A percentile compares a stretch with the other conserved stretches of the same genome.
Evolutionary conservation across 2,797 vertebrate species (phyloP).

Genomic region (Crocidura indochinensis): DNA sequence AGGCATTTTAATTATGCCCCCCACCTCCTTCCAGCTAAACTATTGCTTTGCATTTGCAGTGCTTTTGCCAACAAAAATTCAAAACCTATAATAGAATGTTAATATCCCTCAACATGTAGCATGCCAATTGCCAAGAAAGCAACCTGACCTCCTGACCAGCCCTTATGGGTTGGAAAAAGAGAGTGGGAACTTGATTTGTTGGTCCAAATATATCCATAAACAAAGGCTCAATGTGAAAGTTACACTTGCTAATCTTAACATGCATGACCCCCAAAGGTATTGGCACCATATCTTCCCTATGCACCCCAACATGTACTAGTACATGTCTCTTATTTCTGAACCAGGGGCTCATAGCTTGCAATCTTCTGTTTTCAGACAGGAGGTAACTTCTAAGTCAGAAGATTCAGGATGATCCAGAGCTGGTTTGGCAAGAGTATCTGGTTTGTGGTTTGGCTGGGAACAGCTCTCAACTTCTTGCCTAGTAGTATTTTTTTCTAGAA

Average conservation of each 20-base stretch:
- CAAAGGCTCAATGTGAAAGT: slow-evolving; percentile 1
- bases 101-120: slow-evolving; percentile 82
- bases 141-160: slow-evolving; percentile 44
- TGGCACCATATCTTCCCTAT: background rate
- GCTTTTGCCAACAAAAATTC: slow-evolving; percentile 79
- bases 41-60: slow-evolving; percentile 56
- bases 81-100: slow-evolving; percentile 74
- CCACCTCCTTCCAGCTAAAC: slow-evolving; percentile 83
- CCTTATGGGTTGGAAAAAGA: slow-evolving; percentile 41
- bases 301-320: slow-evolving; percentile 41
- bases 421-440: background rate
- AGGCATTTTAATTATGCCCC: slow-evolving; percentile 88
- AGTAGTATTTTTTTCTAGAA: background rate
- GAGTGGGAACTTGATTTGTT: slow-evolving; percentile 43
- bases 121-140: slow-evolving; percentile 71
- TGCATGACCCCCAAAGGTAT: background rate
- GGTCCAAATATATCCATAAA: slow-evolving; percentile 64
- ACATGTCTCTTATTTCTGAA: slow-evolving; percentile 15
- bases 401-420: background rate
- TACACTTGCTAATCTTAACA: slow-evolving; percentile 16
- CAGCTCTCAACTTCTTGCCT: background rate
- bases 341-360: background rate
- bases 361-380: background rate
- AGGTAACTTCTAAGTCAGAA: background rate
- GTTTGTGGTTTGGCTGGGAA: background rate